phyloP scores from a whole-genome alignment of 2,113 vertebrate species.

The Hippocampus comes region DNA sequence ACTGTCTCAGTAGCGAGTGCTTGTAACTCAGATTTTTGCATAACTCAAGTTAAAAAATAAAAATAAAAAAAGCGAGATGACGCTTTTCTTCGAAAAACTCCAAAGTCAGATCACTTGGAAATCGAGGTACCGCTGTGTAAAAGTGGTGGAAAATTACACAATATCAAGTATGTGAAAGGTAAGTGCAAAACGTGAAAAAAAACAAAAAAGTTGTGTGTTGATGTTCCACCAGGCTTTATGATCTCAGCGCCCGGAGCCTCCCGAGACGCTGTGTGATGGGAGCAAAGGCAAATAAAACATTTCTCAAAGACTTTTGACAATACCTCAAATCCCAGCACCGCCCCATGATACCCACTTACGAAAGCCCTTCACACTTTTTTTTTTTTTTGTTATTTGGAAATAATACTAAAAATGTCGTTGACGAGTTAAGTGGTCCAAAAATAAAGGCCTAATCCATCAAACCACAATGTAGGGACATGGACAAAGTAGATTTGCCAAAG shows the following conservation, averaged over 20 bases:
- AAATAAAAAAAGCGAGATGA: background rate
- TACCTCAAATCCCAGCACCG: conserved; percentile 28
- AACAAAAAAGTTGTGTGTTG: conserved; percentile 16
- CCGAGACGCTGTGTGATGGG: conserved; percentile 11
- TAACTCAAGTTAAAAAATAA: background rate
- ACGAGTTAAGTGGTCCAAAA: conserved; percentile 63
- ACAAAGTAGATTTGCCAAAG: conserved; percentile 73
- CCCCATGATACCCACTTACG: conserved; percentile 23
- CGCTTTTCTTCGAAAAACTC: background rate
- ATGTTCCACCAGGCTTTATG: conserved; percentile 31
- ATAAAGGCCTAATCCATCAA: conserved; percentile 65
- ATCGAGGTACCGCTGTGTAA: background rate
- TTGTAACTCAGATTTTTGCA: background rate
- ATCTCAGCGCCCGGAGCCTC: conserved; percentile 30
- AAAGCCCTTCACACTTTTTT: conserved; percentile 41
- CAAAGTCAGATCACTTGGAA: background rate
- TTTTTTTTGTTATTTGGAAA: conserved; percentile 62
- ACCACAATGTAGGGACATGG: conserved; percentile 58
- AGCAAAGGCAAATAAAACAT: conserved; percentile 18
- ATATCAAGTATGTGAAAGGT: background rate
- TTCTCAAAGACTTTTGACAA: conserved; percentile 34
- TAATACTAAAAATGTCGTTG: conserved; percentile 59
- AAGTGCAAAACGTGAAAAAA: background rate
- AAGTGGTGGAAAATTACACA: background rate
- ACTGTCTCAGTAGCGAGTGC: no score